Evolutionary conservation across 2,888 invertebrate species (phyloP).

Genomic region (Balanococcus diminutus): DNA sequence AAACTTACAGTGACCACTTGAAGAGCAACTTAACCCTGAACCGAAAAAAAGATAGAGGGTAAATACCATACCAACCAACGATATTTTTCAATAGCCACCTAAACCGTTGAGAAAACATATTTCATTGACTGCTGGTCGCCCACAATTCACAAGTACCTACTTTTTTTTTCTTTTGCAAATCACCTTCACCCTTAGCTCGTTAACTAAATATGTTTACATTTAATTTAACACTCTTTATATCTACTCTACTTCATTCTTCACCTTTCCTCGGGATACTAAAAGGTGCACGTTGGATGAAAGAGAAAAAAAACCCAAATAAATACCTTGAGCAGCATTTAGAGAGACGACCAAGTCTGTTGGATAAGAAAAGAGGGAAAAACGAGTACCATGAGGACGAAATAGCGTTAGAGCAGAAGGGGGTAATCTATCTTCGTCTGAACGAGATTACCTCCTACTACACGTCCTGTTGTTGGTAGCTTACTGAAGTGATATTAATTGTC

Average conservation of each 20-base stretch:
- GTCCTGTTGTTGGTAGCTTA: not conserved
- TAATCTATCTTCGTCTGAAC: constrained; percentile 4
- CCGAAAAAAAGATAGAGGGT: not conserved
- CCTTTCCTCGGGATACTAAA: not conserved
- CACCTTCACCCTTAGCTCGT: not conserved
- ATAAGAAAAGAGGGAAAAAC: not conserved
- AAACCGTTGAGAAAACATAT: not conserved
- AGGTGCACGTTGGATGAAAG: not conserved
- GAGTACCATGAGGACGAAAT: not conserved
- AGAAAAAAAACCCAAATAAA: not conserved
- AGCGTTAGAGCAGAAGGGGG: not conserved
- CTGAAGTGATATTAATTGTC: constrained; percentile 12
- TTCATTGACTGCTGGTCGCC: not conserved
- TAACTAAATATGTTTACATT: constrained; percentile 11
- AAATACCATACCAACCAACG: not conserved
- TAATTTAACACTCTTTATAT: not conserved
- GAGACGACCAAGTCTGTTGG: not conserved
- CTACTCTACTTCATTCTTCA: not conserved
- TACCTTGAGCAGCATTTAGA: not conserved
- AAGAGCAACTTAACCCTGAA: not conserved
- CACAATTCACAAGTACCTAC: not conserved
- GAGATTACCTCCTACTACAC: not conserved
- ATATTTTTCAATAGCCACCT: not conserved
- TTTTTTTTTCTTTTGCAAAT: not conserved
- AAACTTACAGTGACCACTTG: not conserved